Conservation (phyloP, 2,797 vertebrate genomes). For the Muscicapa striata region DNA sequence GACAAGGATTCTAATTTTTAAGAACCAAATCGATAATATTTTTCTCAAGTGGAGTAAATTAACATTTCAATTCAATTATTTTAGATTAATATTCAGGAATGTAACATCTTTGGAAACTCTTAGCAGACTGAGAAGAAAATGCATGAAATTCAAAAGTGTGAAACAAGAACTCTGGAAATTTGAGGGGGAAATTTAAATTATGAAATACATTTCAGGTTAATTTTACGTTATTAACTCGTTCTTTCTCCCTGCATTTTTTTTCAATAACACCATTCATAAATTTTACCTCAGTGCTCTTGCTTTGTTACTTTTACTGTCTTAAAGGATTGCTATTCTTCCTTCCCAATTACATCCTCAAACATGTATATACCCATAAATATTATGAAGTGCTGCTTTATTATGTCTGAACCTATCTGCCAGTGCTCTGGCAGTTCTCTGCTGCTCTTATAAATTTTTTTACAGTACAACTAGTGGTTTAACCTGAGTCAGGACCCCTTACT, state of each 20-base stretch:
- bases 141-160: background rate
- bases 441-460: background rate
- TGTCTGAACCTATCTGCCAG: background rate
- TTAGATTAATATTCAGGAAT: background rate
- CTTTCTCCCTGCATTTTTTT: background rate
- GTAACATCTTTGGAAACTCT: background rate
- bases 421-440: background rate
- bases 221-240: background rate
- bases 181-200: background rate
- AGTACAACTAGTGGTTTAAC: background rate
- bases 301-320: background rate
- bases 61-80: background rate
- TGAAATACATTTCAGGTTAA: background rate
- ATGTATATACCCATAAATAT: background rate
- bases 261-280: background rate
- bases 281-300: background rate
- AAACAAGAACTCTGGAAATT: background rate
- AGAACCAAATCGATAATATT: background rate
- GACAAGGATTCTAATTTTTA: background rate
- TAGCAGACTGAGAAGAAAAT: background rate
- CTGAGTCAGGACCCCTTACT: background rate
- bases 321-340: conserved; percentile 2
- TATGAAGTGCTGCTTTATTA: background rate
- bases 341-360: background rate
- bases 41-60: background rate